These are phyloP conservation scores for Alfaro cultratus DNA, from an alignment of 2,797 vertebrate species.

Conservation along the genomic window DNA sequence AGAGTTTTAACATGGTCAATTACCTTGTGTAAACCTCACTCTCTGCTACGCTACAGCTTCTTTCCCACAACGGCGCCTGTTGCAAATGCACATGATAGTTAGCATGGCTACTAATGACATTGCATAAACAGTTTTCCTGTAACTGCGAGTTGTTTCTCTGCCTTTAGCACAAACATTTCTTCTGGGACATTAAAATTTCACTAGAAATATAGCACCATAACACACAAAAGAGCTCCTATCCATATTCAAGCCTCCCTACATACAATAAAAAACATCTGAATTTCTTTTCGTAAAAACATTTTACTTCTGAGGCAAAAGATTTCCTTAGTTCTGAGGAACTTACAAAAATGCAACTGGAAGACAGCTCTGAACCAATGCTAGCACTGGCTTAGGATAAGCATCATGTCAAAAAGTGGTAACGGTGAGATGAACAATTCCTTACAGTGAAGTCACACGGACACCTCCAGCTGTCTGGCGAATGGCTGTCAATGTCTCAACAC, in stretches of 20 bases:
- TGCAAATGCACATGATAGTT: no score
- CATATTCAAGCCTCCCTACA: neutral
- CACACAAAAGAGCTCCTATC: neutral
- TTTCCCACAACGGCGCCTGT: no score
- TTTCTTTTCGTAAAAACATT: neutral
- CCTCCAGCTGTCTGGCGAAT: conserved; percentile 48
- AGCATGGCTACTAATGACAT: no score
- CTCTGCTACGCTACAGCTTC: no score
- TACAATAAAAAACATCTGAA: neutral
- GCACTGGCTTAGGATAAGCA: neutral
- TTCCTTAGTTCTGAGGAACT: neutral
- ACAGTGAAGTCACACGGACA: conserved; percentile 26
- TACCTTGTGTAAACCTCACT: no score
- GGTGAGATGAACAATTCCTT: conserved; percentile 25
- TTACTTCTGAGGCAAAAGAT: neutral
- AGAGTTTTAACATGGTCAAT: no score
- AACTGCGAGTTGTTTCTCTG: no score
- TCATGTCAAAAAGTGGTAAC: neutral
- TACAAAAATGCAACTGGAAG: neutral
- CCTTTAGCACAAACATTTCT: no score
- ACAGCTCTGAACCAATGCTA: neutral
- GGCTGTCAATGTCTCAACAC: conserved; percentile 28
- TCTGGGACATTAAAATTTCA: neutral
- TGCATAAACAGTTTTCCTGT: no score
- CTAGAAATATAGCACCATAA: neutral